Evolutionary conservation across 2,113 vertebrate genomes (phyloP).

Genomic region (Poicephalus meyeri): DNA sequence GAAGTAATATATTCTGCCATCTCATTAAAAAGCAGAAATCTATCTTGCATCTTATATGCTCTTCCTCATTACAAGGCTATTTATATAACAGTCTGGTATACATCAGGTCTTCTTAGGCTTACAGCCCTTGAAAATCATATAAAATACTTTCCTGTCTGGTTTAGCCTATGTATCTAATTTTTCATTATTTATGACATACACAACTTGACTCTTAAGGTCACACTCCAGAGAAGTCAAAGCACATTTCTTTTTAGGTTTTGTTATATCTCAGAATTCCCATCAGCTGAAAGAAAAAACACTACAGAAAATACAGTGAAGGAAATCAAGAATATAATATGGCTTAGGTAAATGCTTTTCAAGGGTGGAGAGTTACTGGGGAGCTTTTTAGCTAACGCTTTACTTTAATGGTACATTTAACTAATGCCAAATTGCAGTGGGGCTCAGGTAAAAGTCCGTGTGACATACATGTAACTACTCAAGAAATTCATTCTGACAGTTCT

Average conservation of each 20-base stretch:
- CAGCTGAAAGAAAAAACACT: not conserved
- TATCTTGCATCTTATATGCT: conserved; percentile 32
- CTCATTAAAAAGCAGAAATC: conserved; percentile 56
- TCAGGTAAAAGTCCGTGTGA: not conserved
- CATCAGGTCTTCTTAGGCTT: conserved; percentile 10
- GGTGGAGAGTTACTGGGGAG: conserved; percentile 30
- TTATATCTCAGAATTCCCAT: conserved; percentile 41
- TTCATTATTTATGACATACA: conserved; percentile 55
- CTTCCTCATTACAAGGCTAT: conserved; percentile 52
- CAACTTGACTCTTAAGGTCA: conserved; percentile 36
- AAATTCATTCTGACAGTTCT: conserved; percentile 52
- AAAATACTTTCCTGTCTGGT: not conserved
- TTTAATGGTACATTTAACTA: conserved; percentile 60
- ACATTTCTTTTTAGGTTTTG: not conserved
- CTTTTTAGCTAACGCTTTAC: conserved; percentile 23
- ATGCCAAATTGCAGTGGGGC: conserved; percentile 11
- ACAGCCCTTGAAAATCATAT: conserved; percentile 38
- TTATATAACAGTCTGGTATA: conserved; percentile 46
- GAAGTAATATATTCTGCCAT: conserved; percentile 42
- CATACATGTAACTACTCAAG: conserved; percentile 18
- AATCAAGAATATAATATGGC: conserved; percentile 6
- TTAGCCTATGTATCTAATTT: conserved; percentile 21
- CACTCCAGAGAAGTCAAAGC: not conserved
- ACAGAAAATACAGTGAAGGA: conserved; percentile 11
- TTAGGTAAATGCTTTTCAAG: conserved; percentile 41